A percentile compares a stretch with the other conserved stretches of the same genome.
Conservation (phyloP, 2,113 vertebrate species). For the Dromaius novaehollandiae region DNA sequence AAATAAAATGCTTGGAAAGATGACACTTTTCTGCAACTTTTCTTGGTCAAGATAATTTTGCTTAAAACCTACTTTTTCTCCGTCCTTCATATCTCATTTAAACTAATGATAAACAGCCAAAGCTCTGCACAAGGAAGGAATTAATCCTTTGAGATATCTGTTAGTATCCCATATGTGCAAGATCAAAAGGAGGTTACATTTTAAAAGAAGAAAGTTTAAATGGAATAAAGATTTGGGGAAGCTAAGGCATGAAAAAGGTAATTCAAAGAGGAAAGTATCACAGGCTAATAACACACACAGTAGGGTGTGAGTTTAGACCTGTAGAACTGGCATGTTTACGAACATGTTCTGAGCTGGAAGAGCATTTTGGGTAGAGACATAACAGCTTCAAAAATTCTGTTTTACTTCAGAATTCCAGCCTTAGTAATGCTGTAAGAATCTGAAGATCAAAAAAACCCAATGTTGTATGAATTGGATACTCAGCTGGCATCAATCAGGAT, state of each 20-base stretch:
- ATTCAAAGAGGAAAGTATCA: background rate
- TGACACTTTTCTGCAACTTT: background rate
- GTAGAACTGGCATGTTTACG: background rate
- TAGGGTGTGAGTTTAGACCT: background rate
- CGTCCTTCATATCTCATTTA: background rate
- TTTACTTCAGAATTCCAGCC: background rate
- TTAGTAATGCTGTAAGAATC: background rate
- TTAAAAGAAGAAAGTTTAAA: constrained; percentile 11
- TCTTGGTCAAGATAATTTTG: background rate
- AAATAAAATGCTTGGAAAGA: background rate
- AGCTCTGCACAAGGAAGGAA: background rate
- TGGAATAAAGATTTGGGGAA: constrained; percentile 2
- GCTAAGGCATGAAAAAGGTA: background rate
- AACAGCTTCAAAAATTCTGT: background rate
- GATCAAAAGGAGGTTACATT: background rate
- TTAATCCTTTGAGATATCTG: background rate
- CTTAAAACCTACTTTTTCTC: background rate
- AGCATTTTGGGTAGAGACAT: background rate
- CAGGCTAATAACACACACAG: background rate
- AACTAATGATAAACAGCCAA: background rate
- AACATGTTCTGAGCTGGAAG: background rate
- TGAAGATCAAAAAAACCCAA: background rate
- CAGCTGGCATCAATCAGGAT: background rate
- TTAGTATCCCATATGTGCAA: background rate
- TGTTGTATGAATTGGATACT: background rate